Evolutionary conservation across 2,113 vertebrate species (phyloP).

Genomic region (Myotis davidii): DNA sequence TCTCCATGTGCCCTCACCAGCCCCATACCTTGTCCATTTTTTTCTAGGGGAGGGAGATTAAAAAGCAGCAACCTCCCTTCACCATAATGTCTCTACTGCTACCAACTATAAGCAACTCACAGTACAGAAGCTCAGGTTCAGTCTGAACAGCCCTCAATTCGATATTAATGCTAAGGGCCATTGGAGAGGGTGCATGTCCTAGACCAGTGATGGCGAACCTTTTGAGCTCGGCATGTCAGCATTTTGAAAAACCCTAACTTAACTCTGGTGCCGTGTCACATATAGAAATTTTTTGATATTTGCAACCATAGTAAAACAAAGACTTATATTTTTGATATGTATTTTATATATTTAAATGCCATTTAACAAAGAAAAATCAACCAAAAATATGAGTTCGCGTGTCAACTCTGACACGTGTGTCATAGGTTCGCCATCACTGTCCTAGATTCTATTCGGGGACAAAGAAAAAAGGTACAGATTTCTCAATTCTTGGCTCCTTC

Average conservation of each 20-base stretch:
- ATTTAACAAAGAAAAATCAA: too few relatives aligned
- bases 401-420: too few relatives aligned
- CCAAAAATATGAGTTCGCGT: too few relatives aligned
- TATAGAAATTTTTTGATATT: too few relatives aligned
- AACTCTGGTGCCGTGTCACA: too few relatives aligned
- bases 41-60: neutral
- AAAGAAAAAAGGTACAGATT: neutral
- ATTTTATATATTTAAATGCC: too few relatives aligned
- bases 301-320: too few relatives aligned
- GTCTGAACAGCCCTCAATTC: neutral
- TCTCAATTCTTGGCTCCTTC: neutral
- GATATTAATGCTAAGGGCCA: neutral
- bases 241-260: too few relatives aligned
- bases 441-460: neutral
- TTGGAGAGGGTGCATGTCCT: neutral
- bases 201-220: too few relatives aligned
- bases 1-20: rapidly evolving
- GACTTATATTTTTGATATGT: too few relatives aligned
- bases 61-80: neutral
- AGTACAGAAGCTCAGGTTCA: neutral
- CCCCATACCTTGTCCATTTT: neutral
- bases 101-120: neutral
- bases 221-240: too few relatives aligned
- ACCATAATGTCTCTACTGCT: neutral
- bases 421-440: too few relatives aligned